Evolutionary conservation across 2,797 vertebrate genomes (phyloP), one percentile per base, ranked within the genome.

Genomic region (Coluber constrictor): DNA sequence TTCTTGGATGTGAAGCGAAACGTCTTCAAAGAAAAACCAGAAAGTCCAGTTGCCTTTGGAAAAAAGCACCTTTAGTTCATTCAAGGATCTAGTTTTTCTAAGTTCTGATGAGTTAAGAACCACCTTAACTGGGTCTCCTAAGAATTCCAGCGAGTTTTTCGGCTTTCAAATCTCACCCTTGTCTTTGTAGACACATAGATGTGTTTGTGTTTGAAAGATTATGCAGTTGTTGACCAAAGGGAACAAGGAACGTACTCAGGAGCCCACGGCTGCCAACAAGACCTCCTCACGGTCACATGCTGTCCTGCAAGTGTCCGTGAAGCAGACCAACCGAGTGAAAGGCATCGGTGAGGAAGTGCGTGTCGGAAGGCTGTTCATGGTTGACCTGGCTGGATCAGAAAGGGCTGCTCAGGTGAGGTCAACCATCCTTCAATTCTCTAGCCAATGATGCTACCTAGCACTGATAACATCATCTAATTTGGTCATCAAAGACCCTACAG

Each of bases 231-330:
- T 99, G 93, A 97, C 98, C 96, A 99, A 97, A 94, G 99, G 99
- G 32, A 99, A 99, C 95, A 98, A 98, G 92, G 98, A 98, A 97
- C 97, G 99, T 90, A 99, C 98, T 0, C 99, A 99, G 97, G 99
- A 99, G 97, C 98, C 99, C 37, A 99, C 99, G 0, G 99, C 98
- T 0, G 98, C 99, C 97, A 99, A 99, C 95, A 97, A 96, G 97
- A 98, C 98, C 0, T 99, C 99, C 0, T 99, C 99, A 0, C 98
- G 99, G 91, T 99, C 99, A 61, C 99, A 99, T 6, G 99, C 99
- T 0, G 98, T 99, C 93, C 98, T 99, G 91, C 98, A 99, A 97
- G 98, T 99, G 94, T 98, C 97, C 0, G 98, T 99, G 92, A 97
- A 97, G 92, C 98, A 98, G 97, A 98, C 98, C 97, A 98, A 97